Evolutionary conservation across 2,888 invertebrate genomes (phyloP).

Genomic region (Hoplodrina ambigua): DNA sequence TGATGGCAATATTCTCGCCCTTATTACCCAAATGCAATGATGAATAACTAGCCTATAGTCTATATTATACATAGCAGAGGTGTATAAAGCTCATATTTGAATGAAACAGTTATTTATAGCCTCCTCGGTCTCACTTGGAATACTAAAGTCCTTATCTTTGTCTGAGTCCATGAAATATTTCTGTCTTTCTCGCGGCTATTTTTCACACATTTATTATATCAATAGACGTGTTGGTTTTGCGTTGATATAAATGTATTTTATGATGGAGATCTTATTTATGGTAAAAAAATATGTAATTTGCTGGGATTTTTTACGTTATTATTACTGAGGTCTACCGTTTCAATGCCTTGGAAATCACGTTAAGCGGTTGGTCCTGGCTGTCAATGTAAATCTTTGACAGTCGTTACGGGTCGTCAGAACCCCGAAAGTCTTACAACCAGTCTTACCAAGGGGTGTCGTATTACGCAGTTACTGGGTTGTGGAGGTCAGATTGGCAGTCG

Average conservation of each 20-base stretch:
- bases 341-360: too few relatives aligned
- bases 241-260: neutral
- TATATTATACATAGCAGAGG: neutral
- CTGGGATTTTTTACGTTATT: neutral
- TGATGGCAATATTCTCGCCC: neutral
- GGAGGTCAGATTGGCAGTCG: too few relatives aligned
- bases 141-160: constrained; percentile 43
- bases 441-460: too few relatives aligned
- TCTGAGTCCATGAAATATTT: constrained; percentile 37
- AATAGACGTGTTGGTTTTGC: constrained; percentile 4
- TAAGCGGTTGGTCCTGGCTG: too few relatives aligned
- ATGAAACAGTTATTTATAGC: constrained; percentile 52
- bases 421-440: too few relatives aligned
- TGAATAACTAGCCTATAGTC: constrained; percentile 8
- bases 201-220: constrained; percentile 26
- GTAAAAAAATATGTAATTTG: too few relatives aligned
- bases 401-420: too few relatives aligned
- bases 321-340: neutral
- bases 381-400: too few relatives aligned
- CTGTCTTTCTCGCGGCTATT: constrained; percentile 17
- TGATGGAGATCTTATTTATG: constrained; percentile 1
- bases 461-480: too few relatives aligned
- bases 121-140: constrained; percentile 33
- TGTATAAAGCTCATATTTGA: constrained; percentile 50
- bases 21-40: neutral